phyloP scores from a whole-genome alignment of 1,140 invertebrate genomes.

The Drosophila ironensis region DNA sequence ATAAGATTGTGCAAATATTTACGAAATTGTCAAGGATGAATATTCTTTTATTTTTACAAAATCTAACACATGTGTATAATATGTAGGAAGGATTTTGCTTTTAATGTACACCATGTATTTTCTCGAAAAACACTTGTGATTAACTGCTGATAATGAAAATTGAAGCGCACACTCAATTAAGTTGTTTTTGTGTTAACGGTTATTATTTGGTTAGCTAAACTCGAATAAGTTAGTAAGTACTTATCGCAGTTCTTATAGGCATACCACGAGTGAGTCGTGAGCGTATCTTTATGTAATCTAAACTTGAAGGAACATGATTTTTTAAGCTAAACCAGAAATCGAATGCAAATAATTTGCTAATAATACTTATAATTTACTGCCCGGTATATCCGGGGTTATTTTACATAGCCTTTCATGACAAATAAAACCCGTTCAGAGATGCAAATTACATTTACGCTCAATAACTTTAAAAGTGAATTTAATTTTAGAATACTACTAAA shows the following conservation, averaged over 20 bases:
- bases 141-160: slow-evolving; percentile 17
- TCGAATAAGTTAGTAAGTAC: slow-evolving; percentile 14
- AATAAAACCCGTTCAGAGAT: slow-evolving; percentile 13
- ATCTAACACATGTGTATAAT: too few relatives aligned
- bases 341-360: not conserved
- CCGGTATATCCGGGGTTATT: slow-evolving; percentile 3
- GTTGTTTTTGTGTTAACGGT: not conserved
- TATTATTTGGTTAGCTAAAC: not conserved
- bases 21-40: not conserved
- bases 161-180: slow-evolving; percentile 7
- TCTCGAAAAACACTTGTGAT: not conserved
- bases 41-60: too few relatives aligned
- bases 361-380: not conserved
- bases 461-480: slow-evolving; percentile 20
- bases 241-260: slow-evolving; percentile 1
- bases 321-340: too few relatives aligned
- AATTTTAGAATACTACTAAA: too few relatives aligned
- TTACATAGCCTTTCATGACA: slow-evolving; percentile 7
- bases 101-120: not conserved
- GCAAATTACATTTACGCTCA: slow-evolving; percentile 19
- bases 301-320: too few relatives aligned
- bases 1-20: slow-evolving; percentile 15
- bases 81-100: too few relatives aligned
- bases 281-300: slow-evolving; percentile 1
- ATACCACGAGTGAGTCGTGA: slow-evolving; percentile 41